Conservation (phyloP, 2,797 vertebrate species). For the Coluber constrictor region DNA sequence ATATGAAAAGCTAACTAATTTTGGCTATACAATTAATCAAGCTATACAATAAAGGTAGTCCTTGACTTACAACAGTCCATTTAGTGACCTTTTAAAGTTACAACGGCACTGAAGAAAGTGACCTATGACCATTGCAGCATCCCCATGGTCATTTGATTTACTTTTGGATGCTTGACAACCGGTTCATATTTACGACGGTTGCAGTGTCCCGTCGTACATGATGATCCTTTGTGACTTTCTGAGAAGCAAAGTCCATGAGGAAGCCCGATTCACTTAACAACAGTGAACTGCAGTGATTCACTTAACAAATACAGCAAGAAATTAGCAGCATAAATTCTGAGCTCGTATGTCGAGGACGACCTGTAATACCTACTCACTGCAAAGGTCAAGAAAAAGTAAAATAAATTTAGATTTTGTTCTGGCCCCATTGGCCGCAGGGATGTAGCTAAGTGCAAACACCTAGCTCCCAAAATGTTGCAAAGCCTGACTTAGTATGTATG, state of each 20-base stretch:
- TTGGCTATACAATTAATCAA: not conserved
- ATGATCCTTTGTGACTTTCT: not conserved
- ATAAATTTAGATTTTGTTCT: not conserved
- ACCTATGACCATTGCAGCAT: not conserved
- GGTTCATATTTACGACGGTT: not conserved
- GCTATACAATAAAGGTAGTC: not conserved
- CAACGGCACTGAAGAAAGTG: not conserved
- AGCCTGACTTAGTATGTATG: not conserved
- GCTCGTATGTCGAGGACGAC: not conserved
- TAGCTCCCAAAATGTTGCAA: not conserved
- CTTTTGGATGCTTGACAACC: not conserved
- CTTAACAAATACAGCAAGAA: not conserved
- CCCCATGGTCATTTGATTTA: not conserved
- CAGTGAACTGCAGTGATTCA: not conserved
- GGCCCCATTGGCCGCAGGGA: not conserved
- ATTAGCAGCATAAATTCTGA: not conserved
- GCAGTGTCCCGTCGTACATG: not conserved
- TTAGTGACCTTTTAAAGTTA: not conserved
- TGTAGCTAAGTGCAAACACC: not conserved
- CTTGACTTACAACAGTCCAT: not conserved
- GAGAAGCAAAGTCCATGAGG: not conserved
- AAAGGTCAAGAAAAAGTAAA: not conserved
- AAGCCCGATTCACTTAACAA: not conserved
- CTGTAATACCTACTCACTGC: not conserved
- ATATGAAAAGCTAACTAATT: not conserved